Evolutionary conservation across 2,113 vertebrate genomes (phyloP).

Genomic region (Eleginops maclovinus): DNA sequence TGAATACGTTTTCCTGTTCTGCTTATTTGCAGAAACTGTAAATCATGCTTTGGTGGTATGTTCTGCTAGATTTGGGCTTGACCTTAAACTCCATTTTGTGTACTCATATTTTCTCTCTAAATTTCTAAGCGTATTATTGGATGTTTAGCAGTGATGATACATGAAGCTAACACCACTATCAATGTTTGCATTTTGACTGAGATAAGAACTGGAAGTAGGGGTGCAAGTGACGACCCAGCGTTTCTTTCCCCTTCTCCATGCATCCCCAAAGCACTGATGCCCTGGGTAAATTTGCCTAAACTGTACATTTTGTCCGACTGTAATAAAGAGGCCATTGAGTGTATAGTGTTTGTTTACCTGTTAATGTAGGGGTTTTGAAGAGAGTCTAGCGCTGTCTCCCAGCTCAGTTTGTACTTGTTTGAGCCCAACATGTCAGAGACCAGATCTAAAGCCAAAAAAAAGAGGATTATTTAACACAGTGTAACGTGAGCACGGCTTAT

Average conservation of each 20-base stretch:
- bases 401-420: slow-evolving; percentile 89
- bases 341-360: slow-evolving; percentile 83
- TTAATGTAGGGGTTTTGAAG: slow-evolving; percentile 91
- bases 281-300: not conserved
- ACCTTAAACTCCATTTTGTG: no score
- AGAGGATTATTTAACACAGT: not conserved
- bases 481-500: not conserved
- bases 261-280: not conserved
- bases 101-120: no score
- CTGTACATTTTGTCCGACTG: not conserved
- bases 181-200: not conserved
- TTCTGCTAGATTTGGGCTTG: no score
- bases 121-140: no score
- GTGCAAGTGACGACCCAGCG: no score
- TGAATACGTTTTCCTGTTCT: not conserved
- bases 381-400: slow-evolving; percentile 89
- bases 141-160: no score
- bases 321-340: not conserved
- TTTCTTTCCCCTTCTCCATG: not conserved
- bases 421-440: slow-evolving; percentile 89
- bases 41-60: no score
- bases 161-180: not conserved
- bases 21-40: no score
- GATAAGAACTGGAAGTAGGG: not conserved
- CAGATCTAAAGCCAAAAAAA: slow-evolving; percentile 82